A percentile compares a stretch with the other conserved stretches of the same genome.
Conservation (phyloP, 2,797 vertebrate genomes). For the Melanotaenia trifasciata region DNA sequence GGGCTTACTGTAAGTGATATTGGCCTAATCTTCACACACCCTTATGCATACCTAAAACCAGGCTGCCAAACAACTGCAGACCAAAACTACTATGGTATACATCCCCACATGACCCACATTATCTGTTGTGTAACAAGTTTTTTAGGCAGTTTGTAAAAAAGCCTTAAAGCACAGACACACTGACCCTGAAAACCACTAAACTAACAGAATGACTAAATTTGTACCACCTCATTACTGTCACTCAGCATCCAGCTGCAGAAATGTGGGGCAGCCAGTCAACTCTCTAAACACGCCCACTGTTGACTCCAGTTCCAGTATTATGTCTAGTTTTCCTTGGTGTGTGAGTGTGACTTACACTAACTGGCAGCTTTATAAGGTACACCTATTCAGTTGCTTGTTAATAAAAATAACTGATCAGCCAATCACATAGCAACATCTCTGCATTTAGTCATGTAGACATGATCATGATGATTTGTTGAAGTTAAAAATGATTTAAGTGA, state of each 20-base stretch:
- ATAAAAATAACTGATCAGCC: no score
- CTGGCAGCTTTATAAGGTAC: not conserved
- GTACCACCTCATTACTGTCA: constrained; percentile 32
- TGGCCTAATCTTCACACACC: not conserved
- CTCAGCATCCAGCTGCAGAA: constrained; percentile 14
- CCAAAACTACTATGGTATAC: not conserved
- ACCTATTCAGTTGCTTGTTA: no score
- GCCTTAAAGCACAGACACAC: not conserved
- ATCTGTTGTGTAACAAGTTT: constrained; percentile 34
- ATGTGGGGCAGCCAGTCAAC: constrained; percentile 6
- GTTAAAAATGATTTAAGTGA: no score
- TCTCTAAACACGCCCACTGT: constrained; percentile 1
- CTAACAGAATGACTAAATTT: constrained; percentile 25
- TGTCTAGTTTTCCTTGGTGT: constrained; percentile 12
- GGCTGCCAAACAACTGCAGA: not conserved
- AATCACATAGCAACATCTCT: no score
- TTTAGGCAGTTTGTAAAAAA: constrained; percentile 15
- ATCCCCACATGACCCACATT: not conserved
- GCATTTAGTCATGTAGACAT: no score
- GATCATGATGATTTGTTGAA: no score
- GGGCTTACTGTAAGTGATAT: no score
- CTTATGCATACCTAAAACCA: not conserved
- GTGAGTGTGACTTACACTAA: constrained; percentile 3
- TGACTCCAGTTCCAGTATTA: constrained; percentile 30
- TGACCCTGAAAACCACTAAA: constrained; percentile 16